phyloP scores from a whole-genome alignment of 2,888 invertebrate species.

The Caenorhabditis afra region DNA sequence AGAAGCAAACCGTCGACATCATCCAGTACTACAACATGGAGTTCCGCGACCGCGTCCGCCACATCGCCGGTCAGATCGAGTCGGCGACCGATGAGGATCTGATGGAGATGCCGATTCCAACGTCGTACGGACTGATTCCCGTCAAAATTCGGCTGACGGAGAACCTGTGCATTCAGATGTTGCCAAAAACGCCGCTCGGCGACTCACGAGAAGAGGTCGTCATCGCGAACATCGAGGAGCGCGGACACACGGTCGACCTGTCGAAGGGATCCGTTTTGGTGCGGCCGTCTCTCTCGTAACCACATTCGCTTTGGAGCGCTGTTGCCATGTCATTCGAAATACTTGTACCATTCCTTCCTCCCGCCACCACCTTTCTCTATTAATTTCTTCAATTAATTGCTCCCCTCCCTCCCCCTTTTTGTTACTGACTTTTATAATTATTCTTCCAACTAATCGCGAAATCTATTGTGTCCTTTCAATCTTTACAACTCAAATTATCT shows the following conservation, averaged over 20 bases:
- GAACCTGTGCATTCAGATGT: constrained; percentile 36
- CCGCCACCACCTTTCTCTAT: neutral
- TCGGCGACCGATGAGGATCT: constrained; percentile 34
- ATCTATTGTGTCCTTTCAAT: too few relatives aligned
- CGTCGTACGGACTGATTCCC: constrained; percentile 39
- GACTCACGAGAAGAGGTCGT: constrained; percentile 26
- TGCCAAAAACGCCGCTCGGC: constrained; percentile 33
- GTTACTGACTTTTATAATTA: constrained; percentile 4
- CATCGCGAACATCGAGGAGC: constrained; percentile 31
- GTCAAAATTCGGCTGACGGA: constrained; percentile 24
- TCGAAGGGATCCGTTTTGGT: neutral
- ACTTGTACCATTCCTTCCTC: neutral
- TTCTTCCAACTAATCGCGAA: neutral
- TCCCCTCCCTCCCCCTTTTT: neutral
- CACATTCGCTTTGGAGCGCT: too few relatives aligned
- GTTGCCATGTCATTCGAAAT: neutral
- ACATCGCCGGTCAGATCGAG: constrained; percentile 36
- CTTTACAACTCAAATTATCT: too few relatives aligned
- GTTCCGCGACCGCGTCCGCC: constrained; percentile 48
- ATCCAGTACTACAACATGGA: constrained; percentile 52
- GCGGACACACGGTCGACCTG: constrained; percentile 6
- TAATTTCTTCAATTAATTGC: neutral
- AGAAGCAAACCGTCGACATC: constrained; percentile 17
- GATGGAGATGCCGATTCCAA: constrained; percentile 52
- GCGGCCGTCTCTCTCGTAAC: neutral